A percentile compares a stretch with the other conserved stretches of the same genome.
phyloP scores from a whole-genome alignment of 2,113 vertebrate genomes.

The Microtus oregoni region DNA sequence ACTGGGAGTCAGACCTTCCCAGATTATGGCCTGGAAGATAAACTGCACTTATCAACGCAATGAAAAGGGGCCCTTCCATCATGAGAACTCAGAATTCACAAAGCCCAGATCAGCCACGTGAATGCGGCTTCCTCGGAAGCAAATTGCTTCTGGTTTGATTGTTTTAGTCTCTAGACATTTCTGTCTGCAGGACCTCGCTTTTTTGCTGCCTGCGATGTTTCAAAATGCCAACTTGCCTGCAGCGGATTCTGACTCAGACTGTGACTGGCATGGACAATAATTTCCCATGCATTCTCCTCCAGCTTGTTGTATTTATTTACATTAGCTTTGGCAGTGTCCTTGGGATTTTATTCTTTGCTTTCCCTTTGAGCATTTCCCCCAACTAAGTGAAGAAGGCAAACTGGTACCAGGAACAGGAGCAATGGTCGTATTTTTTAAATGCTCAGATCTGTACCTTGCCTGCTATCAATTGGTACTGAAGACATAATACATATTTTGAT shows the following conservation, averaged over 20 bases:
- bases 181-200: background rate
- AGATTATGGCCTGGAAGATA: background rate
- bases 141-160: constrained; percentile 24
- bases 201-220: constrained; percentile 49
- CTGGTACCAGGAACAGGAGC: background rate
- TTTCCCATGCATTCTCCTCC: background rate
- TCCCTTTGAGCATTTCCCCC: background rate
- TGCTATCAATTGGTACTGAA: background rate
- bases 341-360: background rate
- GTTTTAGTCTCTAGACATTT: constrained; percentile 32
- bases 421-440: background rate
- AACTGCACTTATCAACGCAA: background rate
- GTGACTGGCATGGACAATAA: background rate
- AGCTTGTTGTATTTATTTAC: background rate
- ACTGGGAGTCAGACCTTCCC: background rate
- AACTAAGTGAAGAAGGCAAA: constrained; percentile 29
- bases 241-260: constrained; percentile 21
- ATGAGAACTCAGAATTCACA: background rate
- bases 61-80: background rate
- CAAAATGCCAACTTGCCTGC: constrained; percentile 51
- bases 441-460: background rate
- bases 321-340: background rate
- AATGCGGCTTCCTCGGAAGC: background rate
- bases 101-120: background rate
- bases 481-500: background rate